Base-by-base conservation (phyloP, 2,888 invertebrate species). In the Microdon myrmicae region DNA sequence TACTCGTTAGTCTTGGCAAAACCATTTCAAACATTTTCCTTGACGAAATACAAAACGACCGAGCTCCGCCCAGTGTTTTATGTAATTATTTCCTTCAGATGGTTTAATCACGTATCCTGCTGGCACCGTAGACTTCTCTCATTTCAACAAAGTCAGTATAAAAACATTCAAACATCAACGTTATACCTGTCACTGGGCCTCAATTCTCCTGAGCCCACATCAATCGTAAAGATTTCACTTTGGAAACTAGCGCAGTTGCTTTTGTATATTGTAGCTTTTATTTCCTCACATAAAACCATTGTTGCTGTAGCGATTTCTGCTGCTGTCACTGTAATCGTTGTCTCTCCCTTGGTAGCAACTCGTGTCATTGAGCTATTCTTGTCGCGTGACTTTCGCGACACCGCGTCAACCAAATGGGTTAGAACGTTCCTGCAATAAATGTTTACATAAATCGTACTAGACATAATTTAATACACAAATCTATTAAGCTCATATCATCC, bases 171-270 rank as follows among this genome's bases (percentile, higher is more conserved):
- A 12, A 12, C 10, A 12, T 28, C 3, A 3, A 4, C 7, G 10
- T 13, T 48, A 35, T 66, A 66, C 66, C 66, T 66, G 53, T 60
- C 54, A 54, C 44, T 32, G n/a, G 41, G 53, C 7, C 35, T 9
- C 26, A 66, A 44, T 32, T 66, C 58, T 22, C 66, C 58, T 3
- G 66, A 56, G 39, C 58, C 58, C 10, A 59, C 58, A 41, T 66
- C 58, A 29, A 66, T 53, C 39, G 66, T 53, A 10, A 66, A 28
- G 10, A 66, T 56, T 58, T 66, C 66, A 39, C 66, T 66, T 38
- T 58, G 47, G 39, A 66, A 51, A 49, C 66, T 66, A 28, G 32
- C 38, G 37, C 58, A 59, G 43, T 54, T 53, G 9, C 58, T 66
- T 56, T 56, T 49, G 38, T 66, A 66, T 25, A 58, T 48, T 23